Base-by-base conservation (phyloP, 2,113 vertebrate species). In the Pyxicephalus adspersus region DNA sequence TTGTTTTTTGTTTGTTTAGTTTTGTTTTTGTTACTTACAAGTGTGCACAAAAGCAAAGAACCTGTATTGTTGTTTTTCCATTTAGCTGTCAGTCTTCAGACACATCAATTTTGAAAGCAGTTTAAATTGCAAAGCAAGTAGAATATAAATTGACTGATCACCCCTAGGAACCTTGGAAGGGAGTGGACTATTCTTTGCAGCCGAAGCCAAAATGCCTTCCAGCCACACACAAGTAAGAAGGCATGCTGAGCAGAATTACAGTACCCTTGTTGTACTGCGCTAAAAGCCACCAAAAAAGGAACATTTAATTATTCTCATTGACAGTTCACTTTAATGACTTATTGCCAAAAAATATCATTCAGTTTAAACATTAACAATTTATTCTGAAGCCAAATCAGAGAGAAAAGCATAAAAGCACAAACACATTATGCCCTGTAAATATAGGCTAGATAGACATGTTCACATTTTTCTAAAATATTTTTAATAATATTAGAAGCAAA, bases 101-200 rank as follows among this genome's bases (percentile, higher is more conserved):
- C 68, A 81, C 68, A 64, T 81, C 79, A 81, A 73, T 81, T 73
- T 81, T 73, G 60, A 81, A 81, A 81, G 68, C 68, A 73, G 67
- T 64, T 73, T 81, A 73, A 81, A 81, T 58, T 63, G 79, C 79
- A 81, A 81, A 81, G 73, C 45, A 73, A 81, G 68, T 34, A 71
- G 79, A 81, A 81, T 64, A 68, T 73, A 81, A 73, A 81, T 81
- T 73, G 79, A 73, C 79, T 64, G 25, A 64, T 55, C 55, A 68
- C 79, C 58, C 79, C 79, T 26, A 81, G 58, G 79, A 73, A 58
- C 34, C 38, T 72, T 72, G 63, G 58, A 72, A 54, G 60, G 78
- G 68, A 81, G 60, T 64, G 67, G 68, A 55, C 68, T 20, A 38
- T 57, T 26, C 58, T 81, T 64, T 73, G 19, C 58, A 81, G 51